phyloP scores from a whole-genome alignment of 1,140 invertebrate genomes.

The Drosophila equinoxialis region DNA sequence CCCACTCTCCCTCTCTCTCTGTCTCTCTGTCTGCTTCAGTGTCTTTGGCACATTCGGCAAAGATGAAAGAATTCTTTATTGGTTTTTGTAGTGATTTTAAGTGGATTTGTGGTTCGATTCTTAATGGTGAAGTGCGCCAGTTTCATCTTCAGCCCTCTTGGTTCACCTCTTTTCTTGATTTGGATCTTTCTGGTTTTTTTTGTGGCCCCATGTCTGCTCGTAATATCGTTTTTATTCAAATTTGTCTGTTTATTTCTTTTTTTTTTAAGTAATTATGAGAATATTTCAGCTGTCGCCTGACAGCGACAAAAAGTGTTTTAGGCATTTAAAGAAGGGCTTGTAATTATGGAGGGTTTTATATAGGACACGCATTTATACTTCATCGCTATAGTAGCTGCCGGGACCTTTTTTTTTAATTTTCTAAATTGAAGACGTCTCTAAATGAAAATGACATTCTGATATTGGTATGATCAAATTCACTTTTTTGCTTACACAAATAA shows the following conservation, averaged over 20 bases:
- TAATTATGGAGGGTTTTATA: constrained; percentile 72
- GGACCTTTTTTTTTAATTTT: not conserved
- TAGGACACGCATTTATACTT: constrained; percentile 56
- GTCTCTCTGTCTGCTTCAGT: constrained; percentile 11
- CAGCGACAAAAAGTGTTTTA: constrained; percentile 62
- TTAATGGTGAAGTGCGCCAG: constrained; percentile 78
- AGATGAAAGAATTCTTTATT: constrained; percentile 79
- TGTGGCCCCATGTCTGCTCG: constrained; percentile 55
- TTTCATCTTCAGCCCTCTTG: constrained; percentile 16
- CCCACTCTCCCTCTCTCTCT: constrained; percentile 1
- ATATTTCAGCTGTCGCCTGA: constrained; percentile 54
- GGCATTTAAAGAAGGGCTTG: constrained; percentile 55
- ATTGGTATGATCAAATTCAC: no score
- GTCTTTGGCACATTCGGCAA: constrained; percentile 53
- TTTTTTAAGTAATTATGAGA: constrained; percentile 74
- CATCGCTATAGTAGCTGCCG: not conserved
- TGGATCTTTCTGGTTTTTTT: constrained; percentile 14
- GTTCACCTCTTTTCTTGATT: constrained; percentile 24
- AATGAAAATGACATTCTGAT: not conserved
- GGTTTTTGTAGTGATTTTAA: constrained; percentile 81
- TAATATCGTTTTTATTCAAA: constrained; percentile 79
- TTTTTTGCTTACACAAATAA: no score
- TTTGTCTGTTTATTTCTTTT: constrained; percentile 78
- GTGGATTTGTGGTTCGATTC: constrained; percentile 81
- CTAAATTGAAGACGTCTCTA: constrained; percentile 1